phyloP scores from a whole-genome alignment of 2,113 vertebrate species.

The Micromys minutus region DNA sequence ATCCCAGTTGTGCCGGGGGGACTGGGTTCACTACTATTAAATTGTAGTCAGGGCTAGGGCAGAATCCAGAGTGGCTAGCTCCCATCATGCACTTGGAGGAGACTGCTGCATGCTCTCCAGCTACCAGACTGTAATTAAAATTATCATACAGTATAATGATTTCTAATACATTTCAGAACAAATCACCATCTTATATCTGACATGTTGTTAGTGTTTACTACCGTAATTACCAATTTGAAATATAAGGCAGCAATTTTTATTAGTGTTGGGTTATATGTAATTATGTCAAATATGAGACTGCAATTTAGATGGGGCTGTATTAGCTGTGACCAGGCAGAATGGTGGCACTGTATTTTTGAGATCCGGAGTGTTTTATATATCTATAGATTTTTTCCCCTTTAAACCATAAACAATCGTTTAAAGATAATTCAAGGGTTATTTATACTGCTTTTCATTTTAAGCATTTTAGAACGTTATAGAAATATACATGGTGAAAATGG shows the following conservation, averaged over 20 bases:
- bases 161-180: constrained; percentile 86
- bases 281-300: constrained; percentile 86
- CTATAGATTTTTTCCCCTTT: constrained; percentile 45
- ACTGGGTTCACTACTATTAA: background rate
- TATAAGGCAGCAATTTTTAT: constrained; percentile 87
- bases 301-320: constrained; percentile 85
- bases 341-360: constrained; percentile 80
- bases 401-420: constrained; percentile 65
- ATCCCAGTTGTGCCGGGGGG: background rate
- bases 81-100: constrained; percentile 60
- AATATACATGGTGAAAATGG: constrained; percentile 9
- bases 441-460: constrained; percentile 65
- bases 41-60: background rate
- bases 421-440: constrained; percentile 63
- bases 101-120: background rate
- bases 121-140: constrained; percentile 84
- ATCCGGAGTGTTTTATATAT: constrained; percentile 63
- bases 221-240: constrained; percentile 88
- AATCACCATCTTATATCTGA: constrained; percentile 88
- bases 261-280: constrained; percentile 87
- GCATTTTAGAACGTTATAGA: background rate
- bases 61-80: background rate
- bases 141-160: constrained; percentile 86
- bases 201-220: constrained; percentile 88
- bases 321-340: constrained; percentile 82